Percentiles rank a stretch among this genome's conserved stretches.
phyloP scores from a whole-genome alignment of 2,113 vertebrate genomes.

The Xiphophorus couchianus region DNA sequence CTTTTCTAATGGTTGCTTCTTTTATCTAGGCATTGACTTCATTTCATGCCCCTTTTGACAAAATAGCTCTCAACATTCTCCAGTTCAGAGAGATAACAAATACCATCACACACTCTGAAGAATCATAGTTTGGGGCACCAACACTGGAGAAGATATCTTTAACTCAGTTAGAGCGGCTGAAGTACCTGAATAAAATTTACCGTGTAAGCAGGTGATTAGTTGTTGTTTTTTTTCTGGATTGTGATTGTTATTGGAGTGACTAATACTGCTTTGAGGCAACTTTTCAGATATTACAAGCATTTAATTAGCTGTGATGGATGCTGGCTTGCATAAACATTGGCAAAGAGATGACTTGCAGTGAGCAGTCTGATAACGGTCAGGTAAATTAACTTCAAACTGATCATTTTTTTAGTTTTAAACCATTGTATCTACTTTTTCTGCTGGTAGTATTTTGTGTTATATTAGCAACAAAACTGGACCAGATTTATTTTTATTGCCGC shows the following conservation, averaged over 20 bases:
- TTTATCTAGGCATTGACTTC: constrained; percentile 40
- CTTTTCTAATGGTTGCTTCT: constrained; percentile 16
- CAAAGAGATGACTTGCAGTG: constrained; percentile 19
- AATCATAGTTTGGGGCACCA: constrained; percentile 28
- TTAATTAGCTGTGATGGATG: constrained; percentile 45
- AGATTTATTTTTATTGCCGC: no score
- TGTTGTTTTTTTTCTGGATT: constrained; percentile 23
- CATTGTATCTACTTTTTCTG: neutral
- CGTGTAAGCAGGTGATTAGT: constrained; percentile 21
- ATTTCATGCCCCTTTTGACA: constrained; percentile 19
- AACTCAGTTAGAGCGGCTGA: constrained; percentile 35
- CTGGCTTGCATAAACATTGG: constrained; percentile 18
- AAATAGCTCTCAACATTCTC: constrained; percentile 19
- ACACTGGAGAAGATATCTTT: constrained; percentile 42
- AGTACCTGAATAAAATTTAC: constrained; percentile 9
- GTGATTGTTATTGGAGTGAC: constrained; percentile 26
- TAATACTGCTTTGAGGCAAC: constrained; percentile 41
- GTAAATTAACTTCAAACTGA: neutral
- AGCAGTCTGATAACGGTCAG: constrained; percentile 19
- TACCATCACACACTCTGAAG: constrained; percentile 21
- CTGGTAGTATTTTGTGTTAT: neutral
- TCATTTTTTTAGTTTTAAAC: neutral
- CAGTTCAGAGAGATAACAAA: constrained; percentile 27
- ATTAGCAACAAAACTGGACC: neutral
- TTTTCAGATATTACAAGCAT: constrained; percentile 37